phyloP scores from a whole-genome alignment of 1,140 invertebrate genomes.

The Diachasma alloeum region DNA sequence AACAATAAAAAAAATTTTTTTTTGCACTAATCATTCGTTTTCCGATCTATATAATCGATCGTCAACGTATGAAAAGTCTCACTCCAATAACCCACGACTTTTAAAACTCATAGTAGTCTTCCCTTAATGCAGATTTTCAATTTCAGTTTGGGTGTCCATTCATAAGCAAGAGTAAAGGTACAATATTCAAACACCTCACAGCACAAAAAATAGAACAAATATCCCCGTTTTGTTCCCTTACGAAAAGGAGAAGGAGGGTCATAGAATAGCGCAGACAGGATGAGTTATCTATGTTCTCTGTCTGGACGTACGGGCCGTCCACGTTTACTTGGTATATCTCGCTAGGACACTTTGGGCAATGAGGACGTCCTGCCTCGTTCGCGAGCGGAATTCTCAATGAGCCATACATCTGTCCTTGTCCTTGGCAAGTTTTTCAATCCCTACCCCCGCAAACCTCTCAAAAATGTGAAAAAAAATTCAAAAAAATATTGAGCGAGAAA shows the following conservation, averaged over 20 bases:
- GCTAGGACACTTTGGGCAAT: conserved; percentile 54
- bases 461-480: background rate
- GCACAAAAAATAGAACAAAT: too few species aligned
- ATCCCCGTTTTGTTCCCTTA: too few species aligned
- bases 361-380: conserved; percentile 50
- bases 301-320: conserved; percentile 30
- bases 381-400: conserved; percentile 52
- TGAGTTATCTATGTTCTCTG: conserved; percentile 47
- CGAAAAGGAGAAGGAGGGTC: background rate
- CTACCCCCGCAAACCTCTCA: background rate
- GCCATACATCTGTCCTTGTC: conserved; percentile 51
- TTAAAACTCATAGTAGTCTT: too few species aligned
- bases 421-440: conserved; percentile 1
- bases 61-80: too few species aligned
- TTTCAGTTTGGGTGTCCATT: too few species aligned
- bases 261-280: conserved; percentile 44
- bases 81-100: too few species aligned
- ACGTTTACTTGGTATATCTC: conserved; percentile 51
- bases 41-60: too few species aligned
- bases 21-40: too few species aligned
- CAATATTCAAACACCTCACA: too few species aligned
- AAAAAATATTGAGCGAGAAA: conserved; percentile 9
- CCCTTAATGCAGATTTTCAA: too few species aligned
- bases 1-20: too few species aligned
- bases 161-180: too few species aligned